Evolutionary conservation across 2,888 invertebrate genomes (phyloP), one percentile per base, ranked within the genome.

Genomic region (Drosophila histrio): DNA sequence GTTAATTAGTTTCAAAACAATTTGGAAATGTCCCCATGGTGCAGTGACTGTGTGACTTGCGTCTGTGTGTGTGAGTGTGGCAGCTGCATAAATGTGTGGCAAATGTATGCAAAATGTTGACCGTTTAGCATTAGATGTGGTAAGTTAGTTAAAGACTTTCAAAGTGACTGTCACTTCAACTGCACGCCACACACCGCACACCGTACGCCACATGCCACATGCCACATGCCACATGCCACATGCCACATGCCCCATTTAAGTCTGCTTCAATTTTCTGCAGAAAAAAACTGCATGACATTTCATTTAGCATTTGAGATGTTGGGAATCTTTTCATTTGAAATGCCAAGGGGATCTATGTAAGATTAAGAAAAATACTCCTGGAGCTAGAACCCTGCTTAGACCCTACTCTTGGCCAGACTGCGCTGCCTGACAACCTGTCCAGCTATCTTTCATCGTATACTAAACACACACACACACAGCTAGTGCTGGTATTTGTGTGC

Each of bases 31-130:
- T 13, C n/a, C 15, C 34, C 13, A 34, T 28, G 9, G 28, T 28
- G 3, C 28, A 11, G 41, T 41, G 9, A 13, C 9, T 24, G 24
- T 43, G 13, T 8, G 21, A 5, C 6, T 28, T 34, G 26, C 5
- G 30, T 30, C 19, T n/a, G 30, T 32, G 13, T 21, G 28, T 30
- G 26, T 3, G 17, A n/a, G 28, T 17, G 36, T 17, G 28, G 11
- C 30, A 3, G 34, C 11, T 50, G 68, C 68, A 26, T 38, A 63
- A 61, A 30, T 26, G 43, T 43, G 47, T 38, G 11, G 13, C 26
- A 72, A 63, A 72, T 64, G 6, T 63, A 63, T 54, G 65, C 39
- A 21, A 26, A 44, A 44, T 17, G 54, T 8, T 34, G 36, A 30
- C 15, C 34, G 60, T 38, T 61, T 59, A 34, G 13, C 65, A 46